phyloP scores from a whole-genome alignment of 2,888 invertebrate species.

The Apoda limacodes region DNA sequence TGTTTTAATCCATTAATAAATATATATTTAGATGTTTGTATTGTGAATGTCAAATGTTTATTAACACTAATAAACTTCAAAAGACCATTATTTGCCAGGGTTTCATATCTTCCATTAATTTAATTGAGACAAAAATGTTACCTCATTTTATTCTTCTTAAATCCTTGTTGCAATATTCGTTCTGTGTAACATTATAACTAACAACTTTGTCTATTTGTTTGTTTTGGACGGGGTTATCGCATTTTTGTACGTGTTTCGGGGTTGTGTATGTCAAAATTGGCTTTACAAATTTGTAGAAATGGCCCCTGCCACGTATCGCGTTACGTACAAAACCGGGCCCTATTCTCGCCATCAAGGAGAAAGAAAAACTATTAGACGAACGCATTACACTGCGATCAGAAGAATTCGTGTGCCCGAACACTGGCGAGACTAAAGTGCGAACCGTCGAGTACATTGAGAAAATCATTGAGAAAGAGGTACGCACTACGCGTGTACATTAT shows the following conservation, averaged over 20 bases:
- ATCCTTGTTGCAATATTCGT: no score
- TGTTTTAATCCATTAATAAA: conserved; percentile 38
- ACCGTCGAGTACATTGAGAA: conserved; percentile 95
- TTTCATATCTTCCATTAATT: no score
- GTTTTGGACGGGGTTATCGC: no score
- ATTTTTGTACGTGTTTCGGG: no score
- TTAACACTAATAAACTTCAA: conserved; percentile 44
- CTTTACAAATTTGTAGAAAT: conserved; percentile 67
- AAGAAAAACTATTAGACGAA: conserved; percentile 90
- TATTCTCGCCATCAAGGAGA: conserved; percentile 86
- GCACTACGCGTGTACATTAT: conserved; percentile 38
- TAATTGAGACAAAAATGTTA: no score
- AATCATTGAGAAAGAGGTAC: conserved; percentile 96
- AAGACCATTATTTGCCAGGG: no score
- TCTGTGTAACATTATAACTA: not conserved
- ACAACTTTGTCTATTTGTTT: no score
- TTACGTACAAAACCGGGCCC: conserved; percentile 88
- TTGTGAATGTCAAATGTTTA: conserved; percentile 42
- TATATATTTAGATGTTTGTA: conserved; percentile 39
- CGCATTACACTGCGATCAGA: conserved; percentile 90
- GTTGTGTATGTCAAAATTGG: conserved; percentile 62
- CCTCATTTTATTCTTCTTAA: no score
- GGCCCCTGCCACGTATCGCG: conserved; percentile 85
- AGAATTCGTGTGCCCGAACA: conserved; percentile 87
- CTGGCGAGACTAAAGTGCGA: conserved; percentile 87